A percentile compares a stretch with the other conserved stretches of the same genome.
Evolutionary conservation across 2,113 vertebrate genomes (phyloP).

Genomic region (Potamarius usumacintae): DNA sequence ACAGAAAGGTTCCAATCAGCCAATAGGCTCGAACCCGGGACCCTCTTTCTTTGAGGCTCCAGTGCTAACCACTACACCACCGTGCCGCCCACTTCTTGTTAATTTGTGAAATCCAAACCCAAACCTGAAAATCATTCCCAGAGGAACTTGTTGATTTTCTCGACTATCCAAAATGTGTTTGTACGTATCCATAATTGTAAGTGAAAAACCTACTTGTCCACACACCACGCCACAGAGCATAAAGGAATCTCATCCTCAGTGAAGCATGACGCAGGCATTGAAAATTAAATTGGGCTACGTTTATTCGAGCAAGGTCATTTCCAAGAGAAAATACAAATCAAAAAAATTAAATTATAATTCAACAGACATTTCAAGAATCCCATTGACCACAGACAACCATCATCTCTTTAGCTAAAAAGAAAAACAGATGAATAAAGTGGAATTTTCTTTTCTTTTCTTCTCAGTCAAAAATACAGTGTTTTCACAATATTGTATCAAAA

Average conservation of each 20-base stretch:
- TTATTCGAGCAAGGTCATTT: constrained; percentile 98
- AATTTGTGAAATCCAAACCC: too few relatives aligned
- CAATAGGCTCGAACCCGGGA: too few relatives aligned
- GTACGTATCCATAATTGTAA: neutral
- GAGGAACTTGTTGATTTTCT: constrained; percentile 52
- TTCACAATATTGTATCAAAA: constrained; percentile 98
- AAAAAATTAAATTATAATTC: constrained; percentile 98
- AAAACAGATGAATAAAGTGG: constrained; percentile 97
- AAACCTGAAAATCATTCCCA: constrained; percentile 34
- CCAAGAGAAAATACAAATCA: constrained; percentile 97
- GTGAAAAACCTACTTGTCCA: neutral
- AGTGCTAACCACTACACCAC: too few relatives aligned
- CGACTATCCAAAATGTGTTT: constrained; percentile 28
- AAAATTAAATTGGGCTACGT: constrained; percentile 93
- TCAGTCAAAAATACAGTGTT: constrained; percentile 99
- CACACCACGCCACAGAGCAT: neutral
- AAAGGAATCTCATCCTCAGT: constrained; percentile 12
- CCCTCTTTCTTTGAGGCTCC: too few relatives aligned
- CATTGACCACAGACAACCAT: constrained; percentile 89
- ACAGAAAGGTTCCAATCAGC: too few relatives aligned
- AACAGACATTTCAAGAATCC: constrained; percentile 97
- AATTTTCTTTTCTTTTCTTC: constrained; percentile 73
- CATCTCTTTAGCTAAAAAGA: constrained; percentile 82
- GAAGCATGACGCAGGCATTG: constrained; percentile 67
- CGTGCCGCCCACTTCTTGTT: too few relatives aligned